Conservation (phyloP, 2,888 invertebrate genomes). For the Frankliniella fusca region DNA sequence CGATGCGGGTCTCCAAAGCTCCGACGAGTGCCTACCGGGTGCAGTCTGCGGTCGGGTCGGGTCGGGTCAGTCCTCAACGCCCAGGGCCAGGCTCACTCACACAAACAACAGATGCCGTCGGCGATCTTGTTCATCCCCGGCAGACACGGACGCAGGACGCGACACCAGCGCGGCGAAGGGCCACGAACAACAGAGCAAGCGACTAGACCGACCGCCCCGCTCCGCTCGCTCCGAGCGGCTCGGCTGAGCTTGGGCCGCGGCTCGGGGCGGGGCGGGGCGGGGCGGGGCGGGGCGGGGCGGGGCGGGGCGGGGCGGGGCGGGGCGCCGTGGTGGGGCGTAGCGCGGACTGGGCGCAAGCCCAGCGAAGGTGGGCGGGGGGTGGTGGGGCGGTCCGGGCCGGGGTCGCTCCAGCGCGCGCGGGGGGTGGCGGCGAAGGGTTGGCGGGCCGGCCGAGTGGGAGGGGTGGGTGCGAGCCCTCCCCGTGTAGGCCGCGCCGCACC, state of each 20-base stretch:
- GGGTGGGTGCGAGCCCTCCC: not conserved
- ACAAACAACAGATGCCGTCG: constrained; percentile 16
- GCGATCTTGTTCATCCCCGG: constrained; percentile 11
- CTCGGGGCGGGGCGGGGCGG: not conserved
- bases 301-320: not conserved
- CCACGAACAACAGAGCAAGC: not conserved
- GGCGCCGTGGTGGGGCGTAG: not conserved
- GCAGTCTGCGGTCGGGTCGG: not conserved
- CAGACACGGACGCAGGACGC: not conserved
- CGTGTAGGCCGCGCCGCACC: not conserved
- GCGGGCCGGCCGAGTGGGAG: not conserved
- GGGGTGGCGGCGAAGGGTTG: not conserved
- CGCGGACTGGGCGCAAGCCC: not conserved
- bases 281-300: not conserved
- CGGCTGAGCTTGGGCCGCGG: not conserved
- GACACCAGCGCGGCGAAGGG: not conserved
- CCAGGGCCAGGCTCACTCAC: not conserved
- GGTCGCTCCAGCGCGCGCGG: not conserved
- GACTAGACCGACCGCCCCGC: not conserved
- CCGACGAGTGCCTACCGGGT: constrained; percentile 8
- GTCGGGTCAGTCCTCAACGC: not conserved
- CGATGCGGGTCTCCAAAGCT: no score
- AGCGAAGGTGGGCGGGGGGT: not conserved
- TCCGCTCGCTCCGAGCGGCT: not conserved
- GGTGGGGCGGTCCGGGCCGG: not conserved